These are phyloP conservation scores for Gonatopus flavifemur DNA, from an alignment of 1,140 invertebrate species.

Conservation along the genomic window DNA sequence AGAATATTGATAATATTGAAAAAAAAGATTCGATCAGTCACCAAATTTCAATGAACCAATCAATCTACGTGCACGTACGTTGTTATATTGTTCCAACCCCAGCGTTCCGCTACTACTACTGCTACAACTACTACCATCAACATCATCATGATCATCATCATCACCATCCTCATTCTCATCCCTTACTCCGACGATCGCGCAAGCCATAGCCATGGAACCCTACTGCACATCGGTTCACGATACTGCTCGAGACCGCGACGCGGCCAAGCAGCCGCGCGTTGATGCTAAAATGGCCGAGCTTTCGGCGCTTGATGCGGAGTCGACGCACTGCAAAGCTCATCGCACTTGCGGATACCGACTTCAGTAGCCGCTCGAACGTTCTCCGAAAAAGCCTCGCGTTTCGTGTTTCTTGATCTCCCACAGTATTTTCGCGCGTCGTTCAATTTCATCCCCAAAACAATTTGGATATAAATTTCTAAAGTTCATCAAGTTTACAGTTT, in stretches of 20 bases:
- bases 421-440: slow-evolving; percentile 13
- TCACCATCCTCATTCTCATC: slow-evolving; percentile 1
- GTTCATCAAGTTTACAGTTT: too few relatives aligned
- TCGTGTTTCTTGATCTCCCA: slow-evolving; percentile 15
- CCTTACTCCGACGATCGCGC: slow-evolving; percentile 1
- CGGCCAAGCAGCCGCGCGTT: slow-evolving; percentile 33
- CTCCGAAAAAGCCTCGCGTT: slow-evolving; percentile 31
- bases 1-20: slow-evolving; percentile 54
- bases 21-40: slow-evolving; percentile 59
- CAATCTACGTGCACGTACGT: too few relatives aligned
- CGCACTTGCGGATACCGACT: slow-evolving; percentile 53
- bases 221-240: too few relatives aligned
- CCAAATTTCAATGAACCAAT: slow-evolving; percentile 55
- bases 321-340: slow-evolving; percentile 55
- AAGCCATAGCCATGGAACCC: neutral
- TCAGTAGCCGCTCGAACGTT: slow-evolving; percentile 57
- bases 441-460: too few relatives aligned
- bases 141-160: too few relatives aligned
- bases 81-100: too few relatives aligned
- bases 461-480: too few relatives aligned
- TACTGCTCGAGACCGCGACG: slow-evolving; percentile 33
- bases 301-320: slow-evolving; percentile 44
- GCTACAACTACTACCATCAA: too few relatives aligned
- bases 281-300: slow-evolving; percentile 43
- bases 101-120: too few relatives aligned